These are phyloP conservation scores for Hybognathus amarus DNA, from an alignment of 2,797 vertebrate genomes.

Conservation along the genomic window DNA sequence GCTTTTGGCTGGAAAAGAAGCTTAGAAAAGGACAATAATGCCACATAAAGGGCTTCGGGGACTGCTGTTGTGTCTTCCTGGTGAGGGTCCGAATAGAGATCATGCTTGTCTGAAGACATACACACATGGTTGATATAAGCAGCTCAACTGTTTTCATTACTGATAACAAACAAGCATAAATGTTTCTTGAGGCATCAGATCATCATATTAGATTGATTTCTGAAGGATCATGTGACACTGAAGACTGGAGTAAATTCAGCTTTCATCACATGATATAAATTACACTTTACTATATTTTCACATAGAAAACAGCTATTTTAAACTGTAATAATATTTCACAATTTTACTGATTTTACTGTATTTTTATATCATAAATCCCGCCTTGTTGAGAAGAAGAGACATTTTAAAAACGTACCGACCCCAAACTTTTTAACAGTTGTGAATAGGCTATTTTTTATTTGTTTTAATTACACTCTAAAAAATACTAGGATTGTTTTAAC, in stretches of 20 bases:
- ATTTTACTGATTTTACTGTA: too few relatives aligned
- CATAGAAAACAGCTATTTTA: too few relatives aligned
- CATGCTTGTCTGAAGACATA: constrained; percentile 36
- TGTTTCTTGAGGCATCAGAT: too few relatives aligned
- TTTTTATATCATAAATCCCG: too few relatives aligned
- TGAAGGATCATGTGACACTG: not conserved
- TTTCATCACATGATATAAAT: not conserved
- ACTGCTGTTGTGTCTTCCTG: constrained; percentile 43
- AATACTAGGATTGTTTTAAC: too few relatives aligned
- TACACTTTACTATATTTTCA: not conserved
- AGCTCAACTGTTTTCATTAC: too few relatives aligned
- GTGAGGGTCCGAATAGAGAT: constrained; percentile 39
- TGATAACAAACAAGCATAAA: too few relatives aligned
- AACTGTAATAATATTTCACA: too few relatives aligned
- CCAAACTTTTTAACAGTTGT: not conserved
- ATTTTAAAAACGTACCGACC: not conserved
- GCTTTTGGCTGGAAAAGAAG: constrained; percentile 37
- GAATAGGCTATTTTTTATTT: too few relatives aligned
- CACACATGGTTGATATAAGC: not conserved
- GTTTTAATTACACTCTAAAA: too few relatives aligned
- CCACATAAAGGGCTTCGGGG: constrained; percentile 48
- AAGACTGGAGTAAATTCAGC: not conserved
- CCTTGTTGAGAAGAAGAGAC: too few relatives aligned
- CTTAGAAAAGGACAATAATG: constrained; percentile 57
- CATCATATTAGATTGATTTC: not conserved